Base-by-base conservation (phyloP, 2,797 vertebrate genomes). In the Hipposideros larvatus region DNA sequence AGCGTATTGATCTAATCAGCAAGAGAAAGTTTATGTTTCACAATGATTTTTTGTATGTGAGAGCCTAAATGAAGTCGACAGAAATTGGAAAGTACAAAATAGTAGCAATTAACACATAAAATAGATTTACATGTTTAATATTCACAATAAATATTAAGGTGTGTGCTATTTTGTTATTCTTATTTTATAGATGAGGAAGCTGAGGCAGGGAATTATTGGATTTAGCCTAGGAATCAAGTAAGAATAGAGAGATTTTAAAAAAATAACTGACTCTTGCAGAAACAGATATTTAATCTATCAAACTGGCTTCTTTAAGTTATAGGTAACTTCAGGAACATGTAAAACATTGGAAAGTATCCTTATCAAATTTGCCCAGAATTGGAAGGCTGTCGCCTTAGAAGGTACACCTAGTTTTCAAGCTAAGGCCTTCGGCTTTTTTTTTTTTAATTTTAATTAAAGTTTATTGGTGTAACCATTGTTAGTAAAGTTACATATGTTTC, bases 11-110 rank as follows among this genome's bases (percentile, higher is more conserved):
- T 73, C 57, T 63, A 57, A 48, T 70, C 59, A 53, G 8, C 4
- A 77, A 24, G 48, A 88, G 24, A 43, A 86, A 57, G 28, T 65
- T 19, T 28, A 61, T 43, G 7, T 46, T 80, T 63, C 68, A 79
- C 34, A 46, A 11, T 79, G 61, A 16, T 10, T n/a, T 80, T 57
- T 21, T 83, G n/a, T 66, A 61, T 83, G 18, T 87, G 70, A 61
- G 4, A 87, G 34, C n/a, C 24, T 61, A 68, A 78, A 26, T 46
- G 34, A 26, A 63, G 43, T 18, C 46, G 26, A 74, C 24, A 51
- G 21, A 90, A 89, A 75, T 75, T 26, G 86, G 18, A 37, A 90
- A 93, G 26, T 19, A 82, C 26, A 80, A 75, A 89, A 55, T 68
- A 59, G 57, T 37, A 63, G 31, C 41, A 74, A 79, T 92, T 87